Base-by-base conservation (phyloP, 2,113 vertebrate genomes). In the Paralichthys olivaceus region DNA sequence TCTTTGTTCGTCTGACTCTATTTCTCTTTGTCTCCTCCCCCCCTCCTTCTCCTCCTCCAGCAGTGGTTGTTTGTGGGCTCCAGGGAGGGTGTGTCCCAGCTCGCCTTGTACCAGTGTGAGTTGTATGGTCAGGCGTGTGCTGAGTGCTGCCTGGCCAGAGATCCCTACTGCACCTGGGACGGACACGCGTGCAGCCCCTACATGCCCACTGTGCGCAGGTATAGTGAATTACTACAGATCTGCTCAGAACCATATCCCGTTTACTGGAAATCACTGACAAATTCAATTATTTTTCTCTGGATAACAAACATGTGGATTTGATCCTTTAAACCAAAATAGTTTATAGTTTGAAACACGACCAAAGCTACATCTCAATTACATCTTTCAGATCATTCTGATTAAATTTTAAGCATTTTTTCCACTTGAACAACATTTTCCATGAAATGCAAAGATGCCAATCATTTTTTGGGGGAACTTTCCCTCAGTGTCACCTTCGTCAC, bases 151-250 rank as follows among this genome's bases (percentile, higher is more conserved):
- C 84, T 95, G 29, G 95, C 95, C 60, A 85, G 95, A 63, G 95
- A 95, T 64, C 95, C 95, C 3, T 95, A 95, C 87, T 95, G 95
- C 89, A 95, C 94, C 73, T 95, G 95, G 95, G 94, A 95, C 0
- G 95, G 95, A 22, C 93, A 94, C 40, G 93, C 94, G 60, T 95
- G 95, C 90, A 95, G 95, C 83, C 93, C 93, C 34, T 95, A 86
- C 88, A 90, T 95, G 89, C 93, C 94, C 62, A 89, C 91, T 0
- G 79, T 94, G 29, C 92, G 92, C 86, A 93, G 94, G 94, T 94
- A 78, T 0, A 2, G 7, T 3, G 11, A 49, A 55, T 25, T 5
- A 20, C 43, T 19, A 19, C 15, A 17, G 14, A 19, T 49, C 45
- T 49, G 45, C 15, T 15, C 17, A 7, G 45, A 49, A 13, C 37